Percentiles rank a stretch among this genome's conserved stretches.
These are phyloP conservation scores for Macrophya alboannulata DNA, from an alignment of 2,888 invertebrate genomes.

Conservation along the genomic window DNA sequence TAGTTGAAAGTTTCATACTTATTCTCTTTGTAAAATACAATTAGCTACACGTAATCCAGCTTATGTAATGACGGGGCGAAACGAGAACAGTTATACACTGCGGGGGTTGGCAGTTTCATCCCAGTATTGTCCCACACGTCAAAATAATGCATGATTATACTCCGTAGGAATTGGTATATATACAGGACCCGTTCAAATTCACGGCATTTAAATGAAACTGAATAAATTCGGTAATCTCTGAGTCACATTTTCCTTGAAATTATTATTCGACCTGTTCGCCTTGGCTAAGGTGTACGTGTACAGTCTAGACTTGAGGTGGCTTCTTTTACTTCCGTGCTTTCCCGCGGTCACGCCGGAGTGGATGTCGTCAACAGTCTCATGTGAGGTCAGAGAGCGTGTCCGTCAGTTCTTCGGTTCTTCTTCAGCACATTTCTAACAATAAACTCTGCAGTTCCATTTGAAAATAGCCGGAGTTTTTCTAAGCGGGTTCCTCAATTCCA, in stretches of 20 bases:
- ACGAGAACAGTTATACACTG: not conserved
- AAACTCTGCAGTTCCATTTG: constrained; percentile 11
- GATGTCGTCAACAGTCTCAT: constrained; percentile 44
- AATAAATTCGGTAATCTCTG: not conserved
- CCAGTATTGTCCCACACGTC: not conserved
- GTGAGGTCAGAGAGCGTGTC: constrained; percentile 54
- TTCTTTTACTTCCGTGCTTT: constrained; percentile 40
- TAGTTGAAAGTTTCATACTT: constrained; percentile 1
- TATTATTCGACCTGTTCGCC: not conserved
- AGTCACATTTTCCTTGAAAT: not conserved
- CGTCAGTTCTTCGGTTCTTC: constrained; percentile 29
- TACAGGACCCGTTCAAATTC: not conserved
- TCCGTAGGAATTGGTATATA: no score
- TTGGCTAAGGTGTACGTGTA: constrained; percentile 14
- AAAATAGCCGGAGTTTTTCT: not conserved
- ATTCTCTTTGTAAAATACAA: constrained; percentile 1
- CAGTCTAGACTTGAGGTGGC: constrained; percentile 4
- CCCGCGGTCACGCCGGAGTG: constrained; percentile 37
- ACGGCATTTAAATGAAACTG: not conserved
- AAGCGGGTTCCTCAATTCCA: not conserved
- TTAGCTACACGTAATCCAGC: not conserved
- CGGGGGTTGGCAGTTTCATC: not conserved
- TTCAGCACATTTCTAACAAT: constrained; percentile 2
- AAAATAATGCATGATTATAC: not conserved
- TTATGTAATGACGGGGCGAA: constrained; percentile 12